Evolutionary conservation across 2,797 vertebrate species (phyloP).

Genomic region (Poecilia gillii): DNA sequence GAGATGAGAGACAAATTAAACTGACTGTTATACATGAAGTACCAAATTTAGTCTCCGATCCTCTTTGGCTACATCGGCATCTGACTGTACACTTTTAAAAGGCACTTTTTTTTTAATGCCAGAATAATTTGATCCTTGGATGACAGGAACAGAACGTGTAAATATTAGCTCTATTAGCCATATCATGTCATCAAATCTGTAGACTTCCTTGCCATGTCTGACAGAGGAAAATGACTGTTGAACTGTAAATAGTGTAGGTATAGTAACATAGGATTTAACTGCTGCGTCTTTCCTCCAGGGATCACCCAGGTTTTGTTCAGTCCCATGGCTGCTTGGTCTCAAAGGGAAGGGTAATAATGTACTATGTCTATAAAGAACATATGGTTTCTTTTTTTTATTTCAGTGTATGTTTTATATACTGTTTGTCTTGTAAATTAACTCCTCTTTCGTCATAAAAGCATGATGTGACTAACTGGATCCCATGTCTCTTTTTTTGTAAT

Average conservation of each 20-base stretch:
- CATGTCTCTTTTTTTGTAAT: conserved; percentile 44
- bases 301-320: conserved; percentile 67
- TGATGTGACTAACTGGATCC: conserved; percentile 74
- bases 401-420: conserved; percentile 82
- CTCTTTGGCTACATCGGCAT: conserved; percentile 8
- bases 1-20: conserved; percentile 19
- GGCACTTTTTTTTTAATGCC: conserved; percentile 20
- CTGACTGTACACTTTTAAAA: conserved; percentile 17
- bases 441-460: conserved; percentile 84
- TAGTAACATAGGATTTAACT: conserved; percentile 64
- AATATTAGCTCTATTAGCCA: conserved; percentile 76
- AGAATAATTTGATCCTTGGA: conserved; percentile 60
- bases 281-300: conserved; percentile 70
- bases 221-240: conserved; percentile 80
- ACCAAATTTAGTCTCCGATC: conserved; percentile 28
- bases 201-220: conserved; percentile 78
- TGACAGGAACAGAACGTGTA: conserved; percentile 69
- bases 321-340: conserved; percentile 73
- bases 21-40: conserved; percentile 42
- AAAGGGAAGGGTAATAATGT: conserved; percentile 66
- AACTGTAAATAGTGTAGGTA: conserved; percentile 79
- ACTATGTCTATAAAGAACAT: conserved; percentile 66
- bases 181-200: conserved; percentile 79
- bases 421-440: conserved; percentile 81
- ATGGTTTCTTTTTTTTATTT: conserved; percentile 74